Conservation (phyloP, 1,140 invertebrate genomes). For the Acyrthosiphon pisum region DNA sequence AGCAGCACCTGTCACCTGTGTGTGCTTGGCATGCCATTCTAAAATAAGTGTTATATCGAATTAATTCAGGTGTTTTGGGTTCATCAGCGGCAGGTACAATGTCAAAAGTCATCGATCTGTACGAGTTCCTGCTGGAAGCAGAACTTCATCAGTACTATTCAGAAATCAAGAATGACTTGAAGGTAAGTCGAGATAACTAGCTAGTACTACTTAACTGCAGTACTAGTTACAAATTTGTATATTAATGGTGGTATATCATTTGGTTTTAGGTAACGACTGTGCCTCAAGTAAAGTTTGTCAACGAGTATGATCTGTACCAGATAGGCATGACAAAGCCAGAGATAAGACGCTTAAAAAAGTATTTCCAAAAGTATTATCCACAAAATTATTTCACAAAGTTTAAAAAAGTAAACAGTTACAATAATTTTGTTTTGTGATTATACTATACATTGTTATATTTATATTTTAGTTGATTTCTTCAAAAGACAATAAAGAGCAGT, state of each 20-base stretch:
- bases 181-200: constrained; percentile 57
- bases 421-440: not conserved
- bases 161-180: constrained; percentile 72
- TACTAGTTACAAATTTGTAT: not conserved
- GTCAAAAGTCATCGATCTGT: constrained; percentile 74
- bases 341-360: constrained; percentile 90
- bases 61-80: not conserved
- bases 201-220: not conserved
- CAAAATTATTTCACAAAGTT: constrained; percentile 92
- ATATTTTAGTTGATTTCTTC: constrained; percentile 63
- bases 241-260: not conserved
- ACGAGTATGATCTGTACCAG: constrained; percentile 87
- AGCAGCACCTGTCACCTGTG: not conserved
- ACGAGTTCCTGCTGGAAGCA: constrained; percentile 89
- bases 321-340: constrained; percentile 96
- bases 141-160: constrained; percentile 89
- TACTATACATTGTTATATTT: constrained; percentile 18
- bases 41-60: not conserved
- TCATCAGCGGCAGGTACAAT: not conserved
- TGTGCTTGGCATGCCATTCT: not conserved
- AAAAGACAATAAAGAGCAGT: constrained; percentile 63
- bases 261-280: constrained; percentile 83
- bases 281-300: constrained; percentile 96
- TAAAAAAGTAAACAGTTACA: constrained; percentile 71
- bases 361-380: constrained; percentile 90